Conservation (phyloP, 1,140 invertebrate genomes). For the Gryllus bimaculatus region DNA sequence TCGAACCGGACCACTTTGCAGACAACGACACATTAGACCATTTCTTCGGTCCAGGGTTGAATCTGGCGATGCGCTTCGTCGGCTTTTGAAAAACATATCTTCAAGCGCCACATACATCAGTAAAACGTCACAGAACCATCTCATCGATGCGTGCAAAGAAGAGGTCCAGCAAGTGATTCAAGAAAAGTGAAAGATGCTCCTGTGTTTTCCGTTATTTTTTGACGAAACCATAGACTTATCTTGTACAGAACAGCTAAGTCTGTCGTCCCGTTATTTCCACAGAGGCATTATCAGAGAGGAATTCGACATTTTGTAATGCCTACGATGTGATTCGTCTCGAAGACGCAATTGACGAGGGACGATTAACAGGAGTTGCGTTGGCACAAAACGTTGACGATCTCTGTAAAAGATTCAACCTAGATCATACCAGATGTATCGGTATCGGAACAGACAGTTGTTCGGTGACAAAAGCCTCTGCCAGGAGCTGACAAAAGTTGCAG, state of each 20-base stretch:
- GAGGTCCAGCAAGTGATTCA: background rate
- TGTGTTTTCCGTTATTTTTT: background rate
- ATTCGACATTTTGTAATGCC: too few species aligned
- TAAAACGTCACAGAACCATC: background rate
- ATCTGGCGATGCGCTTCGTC: background rate
- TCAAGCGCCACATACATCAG: background rate
- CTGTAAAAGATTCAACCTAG: too few species aligned
- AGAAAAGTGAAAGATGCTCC: background rate
- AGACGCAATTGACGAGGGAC: too few species aligned
- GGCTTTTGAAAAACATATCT: background rate
- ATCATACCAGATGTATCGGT: too few species aligned
- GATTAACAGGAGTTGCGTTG: too few species aligned
- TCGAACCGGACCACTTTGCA: background rate
- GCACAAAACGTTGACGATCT: too few species aligned
- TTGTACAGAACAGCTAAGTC: background rate
- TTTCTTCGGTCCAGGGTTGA: background rate
- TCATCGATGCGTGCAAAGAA: background rate
- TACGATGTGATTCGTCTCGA: too few species aligned
- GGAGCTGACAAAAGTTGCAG: too few species aligned
- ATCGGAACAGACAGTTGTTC: too few species aligned
- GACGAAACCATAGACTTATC: background rate
- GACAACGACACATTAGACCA: background rate
- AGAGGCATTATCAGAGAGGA: too few species aligned
- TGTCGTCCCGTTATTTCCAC: too few species aligned
- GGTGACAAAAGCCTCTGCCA: too few species aligned